Evolutionary conservation across 2,113 vertebrate genomes (phyloP).

Genomic region (Spilogale gracilis): DNA sequence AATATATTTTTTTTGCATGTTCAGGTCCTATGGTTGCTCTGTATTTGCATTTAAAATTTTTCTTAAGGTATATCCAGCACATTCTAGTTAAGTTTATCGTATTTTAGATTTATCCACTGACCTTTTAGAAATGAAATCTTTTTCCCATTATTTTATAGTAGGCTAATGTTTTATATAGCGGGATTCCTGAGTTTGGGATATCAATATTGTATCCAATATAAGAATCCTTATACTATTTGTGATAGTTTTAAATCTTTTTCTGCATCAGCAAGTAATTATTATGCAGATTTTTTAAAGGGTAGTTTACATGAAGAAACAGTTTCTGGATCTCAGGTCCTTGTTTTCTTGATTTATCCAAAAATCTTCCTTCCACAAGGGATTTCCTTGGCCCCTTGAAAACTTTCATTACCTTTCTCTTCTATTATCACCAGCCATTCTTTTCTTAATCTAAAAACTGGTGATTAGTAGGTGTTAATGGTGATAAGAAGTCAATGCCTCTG

Average conservation of each 20-base stretch:
- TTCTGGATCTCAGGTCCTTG: neutral
- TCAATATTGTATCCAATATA: neutral
- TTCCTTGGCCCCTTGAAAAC: neutral
- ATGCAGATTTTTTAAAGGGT: neutral
- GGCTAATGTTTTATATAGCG: neutral
- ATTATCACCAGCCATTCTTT: neutral
- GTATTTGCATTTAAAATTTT: conserved; percentile 13
- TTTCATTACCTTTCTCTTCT: neutral
- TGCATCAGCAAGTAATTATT: conserved; percentile 4
- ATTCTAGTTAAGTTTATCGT: conserved; percentile 21
- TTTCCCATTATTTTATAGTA: conserved; percentile 7
- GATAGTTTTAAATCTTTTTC: conserved; percentile 7
- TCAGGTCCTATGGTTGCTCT: neutral
- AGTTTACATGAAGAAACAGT: neutral
- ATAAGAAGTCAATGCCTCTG: conserved; percentile 1
- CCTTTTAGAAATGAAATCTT: neutral
- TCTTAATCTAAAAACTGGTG: conserved; percentile 47
- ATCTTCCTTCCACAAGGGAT: neutral
- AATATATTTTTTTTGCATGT: neutral
- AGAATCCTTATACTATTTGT: neutral
- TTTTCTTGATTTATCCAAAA: conserved; percentile 39
- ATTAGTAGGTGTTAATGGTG: conserved; percentile 33
- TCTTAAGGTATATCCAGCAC: neutral
- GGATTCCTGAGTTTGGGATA: neutral
- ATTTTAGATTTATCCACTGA: neutral